Percentiles rank a stretch among this genome's conserved stretches.
Evolutionary conservation across 1,140 invertebrate genomes (phyloP).

Genomic region (Ceratosolen solmsi): DNA sequence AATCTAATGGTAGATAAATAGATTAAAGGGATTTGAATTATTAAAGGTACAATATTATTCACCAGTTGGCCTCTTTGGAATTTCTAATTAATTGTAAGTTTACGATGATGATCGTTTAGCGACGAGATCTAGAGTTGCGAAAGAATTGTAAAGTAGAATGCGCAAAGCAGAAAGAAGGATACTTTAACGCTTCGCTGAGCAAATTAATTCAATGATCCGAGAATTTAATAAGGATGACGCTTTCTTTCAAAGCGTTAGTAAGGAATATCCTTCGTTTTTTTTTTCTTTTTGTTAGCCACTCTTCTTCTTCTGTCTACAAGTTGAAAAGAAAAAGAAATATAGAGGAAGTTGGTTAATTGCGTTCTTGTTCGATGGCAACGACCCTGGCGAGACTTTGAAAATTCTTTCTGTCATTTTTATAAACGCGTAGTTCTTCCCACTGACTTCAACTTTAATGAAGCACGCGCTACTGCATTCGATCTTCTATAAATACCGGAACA

Average conservation of each 20-base stretch:
- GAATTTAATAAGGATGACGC: constrained; percentile 28
- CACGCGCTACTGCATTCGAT: background rate
- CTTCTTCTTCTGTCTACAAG: background rate
- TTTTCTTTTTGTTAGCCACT: background rate
- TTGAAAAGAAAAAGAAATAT: background rate
- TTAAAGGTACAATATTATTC: background rate
- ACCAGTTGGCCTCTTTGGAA: background rate
- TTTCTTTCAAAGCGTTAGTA: background rate
- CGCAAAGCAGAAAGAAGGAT: background rate
- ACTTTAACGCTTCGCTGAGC: background rate
- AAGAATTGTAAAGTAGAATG: background rate
- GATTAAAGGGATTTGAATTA: background rate
- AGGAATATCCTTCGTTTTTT: background rate
- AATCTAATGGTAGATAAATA: background rate
- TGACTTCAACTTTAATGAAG: constrained; percentile 1
- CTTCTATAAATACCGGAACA: background rate
- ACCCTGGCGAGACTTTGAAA: background rate
- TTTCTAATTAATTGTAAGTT: background rate
- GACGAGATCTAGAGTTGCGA: background rate
- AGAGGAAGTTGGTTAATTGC: constrained; percentile 17
- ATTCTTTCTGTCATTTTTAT: background rate
- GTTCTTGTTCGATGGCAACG: background rate
- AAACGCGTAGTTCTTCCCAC: background rate
- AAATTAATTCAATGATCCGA: constrained; percentile 31
- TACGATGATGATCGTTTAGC: background rate